A percentile compares a stretch with the other conserved stretches of the same genome.
Evolutionary conservation across 2,113 vertebrate genomes (phyloP).

Genomic region (Chlamydotis undulata): DNA sequence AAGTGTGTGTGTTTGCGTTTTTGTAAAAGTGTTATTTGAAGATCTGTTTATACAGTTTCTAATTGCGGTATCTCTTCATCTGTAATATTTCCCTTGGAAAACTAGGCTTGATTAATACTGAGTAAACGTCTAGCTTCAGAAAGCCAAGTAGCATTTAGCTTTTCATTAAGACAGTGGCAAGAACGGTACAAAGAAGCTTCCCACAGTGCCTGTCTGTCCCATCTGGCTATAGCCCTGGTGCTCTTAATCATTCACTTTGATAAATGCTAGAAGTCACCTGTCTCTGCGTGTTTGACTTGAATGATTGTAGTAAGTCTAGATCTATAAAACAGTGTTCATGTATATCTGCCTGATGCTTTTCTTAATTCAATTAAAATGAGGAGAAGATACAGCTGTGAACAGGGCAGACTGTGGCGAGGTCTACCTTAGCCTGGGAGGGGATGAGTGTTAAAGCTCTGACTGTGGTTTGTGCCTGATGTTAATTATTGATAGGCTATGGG

Average conservation of each 20-base stretch:
- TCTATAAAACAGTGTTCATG: not conserved
- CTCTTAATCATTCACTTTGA: constrained; percentile 14
- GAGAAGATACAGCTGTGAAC: not conserved
- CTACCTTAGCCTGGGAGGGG: not conserved
- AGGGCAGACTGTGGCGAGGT: not conserved
- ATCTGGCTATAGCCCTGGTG: not conserved
- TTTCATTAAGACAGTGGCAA: not conserved
- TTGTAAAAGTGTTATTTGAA: not conserved
- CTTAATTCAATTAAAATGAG: not conserved
- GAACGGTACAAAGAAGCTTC: not conserved
- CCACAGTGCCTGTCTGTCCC: not conserved
- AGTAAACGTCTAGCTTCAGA: not conserved
- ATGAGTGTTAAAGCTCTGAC: not conserved
- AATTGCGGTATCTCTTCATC: not conserved
- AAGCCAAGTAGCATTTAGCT: not conserved
- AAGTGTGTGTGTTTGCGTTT: not conserved
- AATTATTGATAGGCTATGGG: not conserved
- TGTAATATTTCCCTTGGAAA: not conserved
- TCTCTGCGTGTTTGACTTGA: not conserved
- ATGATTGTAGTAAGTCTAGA: not conserved
- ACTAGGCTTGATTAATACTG: not conserved
- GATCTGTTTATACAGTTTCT: not conserved
- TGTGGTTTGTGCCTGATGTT: not conserved
- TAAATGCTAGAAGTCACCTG: not conserved
- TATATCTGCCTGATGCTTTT: not conserved